Conservation (phyloP, 2,113 vertebrate genomes). For the Todiramphus saurophagus region DNA sequence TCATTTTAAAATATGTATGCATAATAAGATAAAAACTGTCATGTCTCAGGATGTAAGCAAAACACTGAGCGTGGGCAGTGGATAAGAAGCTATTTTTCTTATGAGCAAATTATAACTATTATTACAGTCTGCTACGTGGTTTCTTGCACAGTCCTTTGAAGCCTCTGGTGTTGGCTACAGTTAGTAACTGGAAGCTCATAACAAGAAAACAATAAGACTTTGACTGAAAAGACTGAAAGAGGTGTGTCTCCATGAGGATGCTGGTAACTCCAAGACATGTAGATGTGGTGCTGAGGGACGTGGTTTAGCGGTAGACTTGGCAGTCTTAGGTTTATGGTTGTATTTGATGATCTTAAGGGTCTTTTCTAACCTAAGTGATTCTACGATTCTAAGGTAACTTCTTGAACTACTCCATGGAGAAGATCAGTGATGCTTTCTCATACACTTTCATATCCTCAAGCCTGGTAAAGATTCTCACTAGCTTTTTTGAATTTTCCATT, state of each 20-base stretch:
- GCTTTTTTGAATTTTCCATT: background rate
- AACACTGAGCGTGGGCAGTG: background rate
- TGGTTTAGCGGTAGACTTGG: background rate
- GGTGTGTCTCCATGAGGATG: background rate
- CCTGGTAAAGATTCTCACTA: background rate
- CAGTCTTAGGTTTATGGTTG: background rate
- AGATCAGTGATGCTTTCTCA: background rate
- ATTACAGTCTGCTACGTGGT: background rate
- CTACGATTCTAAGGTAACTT: background rate
- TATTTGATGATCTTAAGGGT: background rate
- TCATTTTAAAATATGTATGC: background rate
- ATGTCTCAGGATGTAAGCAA: background rate
- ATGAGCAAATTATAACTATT: background rate
- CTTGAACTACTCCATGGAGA: background rate
- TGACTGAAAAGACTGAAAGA: background rate
- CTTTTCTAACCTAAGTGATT: background rate
- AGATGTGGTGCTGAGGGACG: background rate
- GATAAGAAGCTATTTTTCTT: background rate
- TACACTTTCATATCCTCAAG: background rate
- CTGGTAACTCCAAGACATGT: rapidly evolving
- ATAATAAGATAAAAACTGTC: background rate
- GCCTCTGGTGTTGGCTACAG: background rate
- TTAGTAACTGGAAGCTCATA: background rate
- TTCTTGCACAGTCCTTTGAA: background rate
- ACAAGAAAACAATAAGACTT: background rate